These are phyloP conservation scores for Peucedramus taeniatus DNA, from an alignment of 2,113 vertebrate species.

Conservation along the genomic window DNA sequence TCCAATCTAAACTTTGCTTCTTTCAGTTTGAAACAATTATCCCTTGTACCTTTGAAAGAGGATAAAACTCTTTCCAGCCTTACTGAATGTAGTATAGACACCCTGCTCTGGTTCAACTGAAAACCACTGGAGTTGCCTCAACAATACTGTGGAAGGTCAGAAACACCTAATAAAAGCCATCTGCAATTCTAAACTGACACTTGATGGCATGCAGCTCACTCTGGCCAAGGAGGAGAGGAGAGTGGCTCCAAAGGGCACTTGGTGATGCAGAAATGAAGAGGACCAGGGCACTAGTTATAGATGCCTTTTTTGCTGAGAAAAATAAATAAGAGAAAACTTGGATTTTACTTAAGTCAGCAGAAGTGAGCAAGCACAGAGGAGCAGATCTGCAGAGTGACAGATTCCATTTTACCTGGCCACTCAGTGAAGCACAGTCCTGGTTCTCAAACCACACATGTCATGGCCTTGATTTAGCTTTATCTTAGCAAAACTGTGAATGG, in stretches of 20 bases:
- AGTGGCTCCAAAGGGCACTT: neutral
- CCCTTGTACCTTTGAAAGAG: neutral
- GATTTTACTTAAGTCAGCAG: neutral
- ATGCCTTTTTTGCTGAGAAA: neutral
- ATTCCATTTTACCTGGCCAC: neutral
- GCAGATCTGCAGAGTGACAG: neutral
- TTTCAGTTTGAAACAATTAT: neutral
- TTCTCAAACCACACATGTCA: neutral
- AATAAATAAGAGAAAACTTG: neutral
- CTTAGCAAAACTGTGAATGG: neutral
- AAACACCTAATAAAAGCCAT: neutral
- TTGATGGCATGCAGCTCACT: rapidly evolving
- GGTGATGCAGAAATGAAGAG: neutral
- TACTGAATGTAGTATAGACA: neutral
- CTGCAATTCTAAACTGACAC: neutral
- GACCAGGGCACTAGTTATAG: neutral
- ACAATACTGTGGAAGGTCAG: neutral
- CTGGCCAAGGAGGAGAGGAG: neutral
- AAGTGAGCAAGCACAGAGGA: neutral
- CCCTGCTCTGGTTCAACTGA: neutral
- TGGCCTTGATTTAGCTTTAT: neutral
- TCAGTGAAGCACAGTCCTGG: neutral
- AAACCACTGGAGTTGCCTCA: neutral
- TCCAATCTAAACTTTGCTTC: neutral
- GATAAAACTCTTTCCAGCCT: neutral